Evolutionary conservation across 2,797 vertebrate species (phyloP).

Genomic region (Peromyscus attwateri): DNA sequence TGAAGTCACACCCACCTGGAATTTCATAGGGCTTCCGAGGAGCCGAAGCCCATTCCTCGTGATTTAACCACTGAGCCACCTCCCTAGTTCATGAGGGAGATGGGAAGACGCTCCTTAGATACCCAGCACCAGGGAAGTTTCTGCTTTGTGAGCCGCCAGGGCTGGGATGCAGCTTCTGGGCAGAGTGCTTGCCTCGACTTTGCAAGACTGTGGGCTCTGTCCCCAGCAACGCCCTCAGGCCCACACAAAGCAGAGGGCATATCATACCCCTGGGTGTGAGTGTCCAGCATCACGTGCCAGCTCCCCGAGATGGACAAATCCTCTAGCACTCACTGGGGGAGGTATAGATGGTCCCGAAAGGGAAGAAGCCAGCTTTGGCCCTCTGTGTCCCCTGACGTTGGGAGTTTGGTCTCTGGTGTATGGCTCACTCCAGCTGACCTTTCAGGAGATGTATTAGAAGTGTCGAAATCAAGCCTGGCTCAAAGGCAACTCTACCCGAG

Average conservation of each 20-base stretch:
- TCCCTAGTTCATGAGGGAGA: background rate
- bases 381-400: slow-evolving; percentile 37
- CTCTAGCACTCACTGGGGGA: background rate
- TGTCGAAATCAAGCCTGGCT: slow-evolving; percentile 76
- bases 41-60: background rate
- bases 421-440: slow-evolving; percentile 68
- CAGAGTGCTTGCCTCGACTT: background rate
- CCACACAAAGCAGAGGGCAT: background rate
- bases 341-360: background rate
- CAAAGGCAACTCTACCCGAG: slow-evolving; percentile 55
- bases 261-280: background rate
- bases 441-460: slow-evolving; percentile 50
- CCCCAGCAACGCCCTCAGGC: background rate
- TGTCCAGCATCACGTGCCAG: background rate
- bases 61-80: background rate
- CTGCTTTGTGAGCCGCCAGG: slow-evolving; percentile 14
- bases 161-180: background rate
- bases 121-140: background rate
- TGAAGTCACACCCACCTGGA: background rate
- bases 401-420: slow-evolving; percentile 48
- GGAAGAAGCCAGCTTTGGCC: background rate
- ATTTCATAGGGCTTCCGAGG: background rate
- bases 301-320: background rate
- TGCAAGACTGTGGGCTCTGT: background rate
- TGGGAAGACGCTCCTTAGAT: background rate